A percentile compares a stretch with the other conserved stretches of the same genome.
These are phyloP conservation scores for Megamerina dolium DNA, from an alignment of 2,888 invertebrate species.

Conservation along the genomic window DNA sequence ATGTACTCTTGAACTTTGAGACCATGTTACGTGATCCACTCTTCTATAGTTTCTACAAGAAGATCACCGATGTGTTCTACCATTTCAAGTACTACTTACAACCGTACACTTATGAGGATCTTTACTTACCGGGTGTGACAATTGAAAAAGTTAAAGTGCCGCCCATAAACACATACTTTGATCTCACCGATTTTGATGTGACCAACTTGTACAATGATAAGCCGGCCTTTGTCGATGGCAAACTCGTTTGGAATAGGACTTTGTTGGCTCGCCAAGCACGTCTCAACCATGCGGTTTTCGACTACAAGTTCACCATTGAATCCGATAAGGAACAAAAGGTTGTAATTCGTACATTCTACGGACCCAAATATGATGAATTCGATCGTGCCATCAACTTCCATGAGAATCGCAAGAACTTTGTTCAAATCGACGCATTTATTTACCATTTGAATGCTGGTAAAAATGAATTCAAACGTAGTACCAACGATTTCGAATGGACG, in stretches of 20 bases:
- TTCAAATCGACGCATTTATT: conserved; percentile 59
- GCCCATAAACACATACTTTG: conserved; percentile 68
- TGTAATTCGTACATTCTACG: conserved; percentile 59
- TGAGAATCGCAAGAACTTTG: conserved; percentile 56
- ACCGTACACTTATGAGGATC: conserved; percentile 56
- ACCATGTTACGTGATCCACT: conserved; percentile 65
- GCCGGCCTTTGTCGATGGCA: conserved; percentile 27
- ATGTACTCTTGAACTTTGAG: conserved; percentile 58
- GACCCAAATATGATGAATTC: conserved; percentile 60
- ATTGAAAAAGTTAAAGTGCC: conserved; percentile 56
- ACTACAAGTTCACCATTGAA: conserved; percentile 54
- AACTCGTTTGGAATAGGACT: conserved; percentile 40
- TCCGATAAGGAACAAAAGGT: conserved; percentile 56
- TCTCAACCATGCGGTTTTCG: conserved; percentile 63
- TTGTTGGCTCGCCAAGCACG: conserved; percentile 59
- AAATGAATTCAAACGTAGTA: conserved; percentile 32
- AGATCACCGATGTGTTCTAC: no score
- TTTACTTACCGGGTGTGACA: conserved; percentile 57
- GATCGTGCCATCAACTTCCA: conserved; percentile 53
- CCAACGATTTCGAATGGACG: conserved; percentile 38
- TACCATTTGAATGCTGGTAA: conserved; percentile 54
- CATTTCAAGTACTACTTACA: conserved; percentile 57
- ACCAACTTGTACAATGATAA: conserved; percentile 33
- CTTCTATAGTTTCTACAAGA: conserved; percentile 63
- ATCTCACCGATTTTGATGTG: conserved; percentile 57